Evolutionary conservation across 2,888 invertebrate species (phyloP), one percentile per base, ranked within the genome.

Genomic region (Timema cristinae): DNA sequence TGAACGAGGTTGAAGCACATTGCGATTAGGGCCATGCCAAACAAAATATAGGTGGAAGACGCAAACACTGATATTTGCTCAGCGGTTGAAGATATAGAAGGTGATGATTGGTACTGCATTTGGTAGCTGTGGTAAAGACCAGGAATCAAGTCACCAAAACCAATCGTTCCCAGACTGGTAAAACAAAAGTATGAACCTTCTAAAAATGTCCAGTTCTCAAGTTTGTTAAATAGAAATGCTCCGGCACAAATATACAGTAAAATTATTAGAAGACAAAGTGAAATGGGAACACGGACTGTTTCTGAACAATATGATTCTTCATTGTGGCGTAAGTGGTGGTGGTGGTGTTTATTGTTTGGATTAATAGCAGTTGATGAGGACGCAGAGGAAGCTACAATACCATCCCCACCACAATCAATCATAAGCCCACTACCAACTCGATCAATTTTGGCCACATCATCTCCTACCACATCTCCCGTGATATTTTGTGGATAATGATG

Each of bases 191-290:
- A 87, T 75, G 85, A 86, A 72, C 96, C 95, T 79, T 97, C 97
- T 70, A 97, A 85, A 59, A 94, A 87, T 73, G 90, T 91, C 98
- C 98, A 98, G 77, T 90, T 89, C 82, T 98, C 98, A 80, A 97
- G 91, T 70, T 91, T 87, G 74, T 93, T 91, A 82, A 98, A 98
- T 76, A 98, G 86, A 73, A 94, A 85, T 0, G 97, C 93, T 13
- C 98, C 98, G 52, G 94, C 90, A 73, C 91, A 91, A 78, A 98
- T 89, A 83, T 98, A 98, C 76, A 91, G 87, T 67, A 94, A 85
- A 78, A 98, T 90, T 63, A 97, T 90, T 76, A 94, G 84, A 74
- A 97, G 84, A 80, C 96, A 95, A 69, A 98, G 86, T 70, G 90
- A 88, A 73, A 97, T 90, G 67, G 98, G 98, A 73, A 98, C 96